These are phyloP conservation scores for Neogobius melanostomus DNA, from an alignment of 2,113 vertebrate genomes.

Conservation along the genomic window DNA sequence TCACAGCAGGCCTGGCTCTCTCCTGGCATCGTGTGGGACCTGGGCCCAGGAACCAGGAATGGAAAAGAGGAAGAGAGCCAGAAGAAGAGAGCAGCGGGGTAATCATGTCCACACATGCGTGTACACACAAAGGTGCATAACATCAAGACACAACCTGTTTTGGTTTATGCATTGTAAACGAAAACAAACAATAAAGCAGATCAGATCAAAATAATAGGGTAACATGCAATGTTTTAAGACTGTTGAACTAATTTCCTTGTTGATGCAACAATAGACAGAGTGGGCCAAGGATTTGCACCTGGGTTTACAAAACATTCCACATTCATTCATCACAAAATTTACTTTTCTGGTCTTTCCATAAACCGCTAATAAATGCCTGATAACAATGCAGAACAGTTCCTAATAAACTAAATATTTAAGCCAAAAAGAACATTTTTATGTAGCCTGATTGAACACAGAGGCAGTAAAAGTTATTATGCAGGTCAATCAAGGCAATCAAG, in stretches of 20 bases:
- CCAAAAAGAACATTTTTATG: not conserved
- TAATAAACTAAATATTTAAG: not conserved
- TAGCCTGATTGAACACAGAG: not conserved
- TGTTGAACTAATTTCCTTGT: not conserved
- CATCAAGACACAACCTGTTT: not conserved
- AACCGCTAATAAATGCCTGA: not conserved
- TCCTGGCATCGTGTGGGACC: conserved; percentile 1
- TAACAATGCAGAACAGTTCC: no score
- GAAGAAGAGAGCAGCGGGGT: conserved; percentile 18
- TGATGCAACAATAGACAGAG: conserved; percentile 15
- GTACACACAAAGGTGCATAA: not conserved
- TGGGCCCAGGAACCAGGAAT: conserved; percentile 29
- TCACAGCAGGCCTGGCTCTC: conserved; percentile 26
- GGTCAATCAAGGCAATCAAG: not conserved
- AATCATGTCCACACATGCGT: not conserved
- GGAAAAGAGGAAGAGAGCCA: conserved; percentile 42
- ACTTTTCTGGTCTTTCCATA: conserved; percentile 2
- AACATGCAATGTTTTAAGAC: not conserved
- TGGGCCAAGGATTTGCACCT: conserved; percentile 41
- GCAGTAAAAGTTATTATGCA: not conserved
- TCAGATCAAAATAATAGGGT: no score
- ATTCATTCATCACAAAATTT: not conserved
- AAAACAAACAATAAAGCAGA: no score
- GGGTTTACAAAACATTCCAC: not conserved
- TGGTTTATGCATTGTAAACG: not conserved